Percentiles rank a stretch among this genome's conserved stretches.
These are phyloP conservation scores for Lamellibrachia satsuma DNA, from an alignment of 2,888 invertebrate species.

Conservation along the genomic window DNA sequence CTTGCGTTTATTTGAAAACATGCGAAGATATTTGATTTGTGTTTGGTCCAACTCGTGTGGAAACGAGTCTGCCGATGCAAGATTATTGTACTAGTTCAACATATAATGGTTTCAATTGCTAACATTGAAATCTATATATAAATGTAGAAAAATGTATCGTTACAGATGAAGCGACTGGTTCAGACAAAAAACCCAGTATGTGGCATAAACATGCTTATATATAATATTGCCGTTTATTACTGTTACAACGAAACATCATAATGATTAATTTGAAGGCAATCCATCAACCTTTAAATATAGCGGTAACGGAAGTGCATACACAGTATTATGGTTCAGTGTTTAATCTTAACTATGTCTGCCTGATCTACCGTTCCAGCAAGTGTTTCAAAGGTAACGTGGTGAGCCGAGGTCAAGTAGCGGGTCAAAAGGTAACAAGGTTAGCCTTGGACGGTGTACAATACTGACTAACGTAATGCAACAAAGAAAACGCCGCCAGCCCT, in stretches of 20 bases:
- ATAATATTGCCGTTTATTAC: too few species aligned
- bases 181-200: too few species aligned
- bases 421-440: background rate
- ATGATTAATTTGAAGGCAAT: background rate
- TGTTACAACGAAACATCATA: background rate
- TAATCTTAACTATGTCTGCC: background rate
- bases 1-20: too few species aligned
- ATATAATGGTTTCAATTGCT: too few species aligned
- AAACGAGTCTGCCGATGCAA: too few species aligned
- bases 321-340: background rate
- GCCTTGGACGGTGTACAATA: background rate
- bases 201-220: too few species aligned
- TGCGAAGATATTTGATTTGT: too few species aligned
- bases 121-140: too few species aligned
- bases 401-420: background rate
- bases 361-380: background rate
- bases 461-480: background rate
- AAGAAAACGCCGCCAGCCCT: background rate
- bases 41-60: too few species aligned
- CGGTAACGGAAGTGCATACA: background rate
- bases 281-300: background rate
- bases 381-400: background rate
- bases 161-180: too few species aligned
- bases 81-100: too few species aligned
- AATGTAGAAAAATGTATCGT: too few species aligned